Percentiles rank a stretch among this genome's conserved stretches.
Evolutionary conservation across 2,113 vertebrate genomes (phyloP).

Genomic region (Riparia riparia): DNA sequence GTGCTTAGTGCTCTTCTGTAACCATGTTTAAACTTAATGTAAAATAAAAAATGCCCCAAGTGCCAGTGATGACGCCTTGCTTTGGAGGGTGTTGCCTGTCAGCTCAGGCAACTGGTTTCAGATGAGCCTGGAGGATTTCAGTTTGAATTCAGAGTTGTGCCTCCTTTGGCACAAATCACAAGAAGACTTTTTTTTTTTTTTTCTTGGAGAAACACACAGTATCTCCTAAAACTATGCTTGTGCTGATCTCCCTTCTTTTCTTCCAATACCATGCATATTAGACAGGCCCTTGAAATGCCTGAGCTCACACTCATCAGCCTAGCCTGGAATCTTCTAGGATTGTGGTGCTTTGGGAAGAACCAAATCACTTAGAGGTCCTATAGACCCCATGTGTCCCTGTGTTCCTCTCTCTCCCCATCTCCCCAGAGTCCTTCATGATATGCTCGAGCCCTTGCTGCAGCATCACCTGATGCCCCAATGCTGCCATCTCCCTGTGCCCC

Average conservation of each 20-base stretch:
- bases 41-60: background rate
- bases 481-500: background rate
- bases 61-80: background rate
- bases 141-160: constrained; percentile 12
- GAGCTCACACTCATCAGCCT: background rate
- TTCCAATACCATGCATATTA: background rate
- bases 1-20: background rate
- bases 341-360: constrained; percentile 16
- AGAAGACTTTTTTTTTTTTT: constrained; percentile 32
- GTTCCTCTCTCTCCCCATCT: background rate
- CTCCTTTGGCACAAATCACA: constrained; percentile 22
- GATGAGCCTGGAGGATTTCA: background rate
- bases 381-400: background rate
- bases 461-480: background rate
- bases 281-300: background rate
- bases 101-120: background rate
- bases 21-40: background rate
- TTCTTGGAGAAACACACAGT: constrained; percentile 4
- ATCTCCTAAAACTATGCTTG: background rate
- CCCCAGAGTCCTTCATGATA: background rate
- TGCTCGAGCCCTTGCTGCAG: background rate
- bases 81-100: background rate
- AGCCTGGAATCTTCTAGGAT: background rate
- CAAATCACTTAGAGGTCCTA: background rate
- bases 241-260: background rate